A percentile compares a stretch with the other conserved stretches of the same genome.
phyloP scores from a whole-genome alignment of 2,888 invertebrate species.

The Eristalinus aeneus region DNA sequence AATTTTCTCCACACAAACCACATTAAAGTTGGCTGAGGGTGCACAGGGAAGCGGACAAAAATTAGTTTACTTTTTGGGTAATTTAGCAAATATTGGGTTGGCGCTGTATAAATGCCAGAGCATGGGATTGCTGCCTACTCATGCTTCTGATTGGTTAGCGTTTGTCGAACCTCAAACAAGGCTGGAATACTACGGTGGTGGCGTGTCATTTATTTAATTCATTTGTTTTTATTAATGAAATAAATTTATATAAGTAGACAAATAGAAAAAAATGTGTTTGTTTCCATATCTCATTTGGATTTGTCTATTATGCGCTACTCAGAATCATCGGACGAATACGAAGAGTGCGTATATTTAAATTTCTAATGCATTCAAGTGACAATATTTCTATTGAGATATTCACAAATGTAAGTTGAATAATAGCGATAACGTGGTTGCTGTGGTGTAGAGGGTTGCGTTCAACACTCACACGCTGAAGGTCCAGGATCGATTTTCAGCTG shows the following conservation, averaged over 20 bases:
- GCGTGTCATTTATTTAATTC: constrained; percentile 83
- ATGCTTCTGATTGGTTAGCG: constrained; percentile 98
- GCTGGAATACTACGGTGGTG: constrained; percentile 93
- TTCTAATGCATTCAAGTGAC: no score
- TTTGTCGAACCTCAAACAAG: constrained; percentile 95
- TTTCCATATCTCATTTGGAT: no score
- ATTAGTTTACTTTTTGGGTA: constrained; percentile 95
- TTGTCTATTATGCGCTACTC: no score
- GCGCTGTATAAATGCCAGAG: constrained; percentile 99
- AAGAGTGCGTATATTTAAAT: no score
- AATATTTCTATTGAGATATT: no score
- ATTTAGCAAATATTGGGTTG: constrained; percentile 93
- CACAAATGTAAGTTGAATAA: no score
- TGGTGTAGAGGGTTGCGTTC: no score
- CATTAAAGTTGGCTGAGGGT: constrained; percentile 97
- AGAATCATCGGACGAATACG: no score
- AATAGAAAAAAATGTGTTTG: neutral
- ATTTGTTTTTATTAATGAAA: constrained; percentile 55
- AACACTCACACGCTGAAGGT: no score
- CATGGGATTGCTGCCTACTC: constrained; percentile 97
- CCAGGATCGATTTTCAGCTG: no score
- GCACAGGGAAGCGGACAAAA: constrained; percentile 95
- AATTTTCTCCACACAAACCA: constrained; percentile 92
- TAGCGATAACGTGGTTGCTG: no score
- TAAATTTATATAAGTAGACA: constrained; percentile 40